Evolutionary conservation across 1,140 invertebrate genomes (phyloP).

Genomic region (Papilio glaucus): DNA sequence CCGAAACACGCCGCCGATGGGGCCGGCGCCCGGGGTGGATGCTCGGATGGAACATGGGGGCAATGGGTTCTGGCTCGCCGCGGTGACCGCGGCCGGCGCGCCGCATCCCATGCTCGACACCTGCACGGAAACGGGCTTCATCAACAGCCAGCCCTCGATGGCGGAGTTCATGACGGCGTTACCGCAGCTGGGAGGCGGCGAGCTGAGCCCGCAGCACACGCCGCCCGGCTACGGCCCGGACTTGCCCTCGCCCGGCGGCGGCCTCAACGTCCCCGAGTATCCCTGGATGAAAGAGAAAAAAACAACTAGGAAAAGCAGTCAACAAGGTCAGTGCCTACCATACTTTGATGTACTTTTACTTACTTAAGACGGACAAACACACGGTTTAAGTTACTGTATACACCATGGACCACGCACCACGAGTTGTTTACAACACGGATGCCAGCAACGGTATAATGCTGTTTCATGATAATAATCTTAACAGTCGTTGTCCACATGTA

Average conservation of each 20-base stretch:
- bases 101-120: conserved; percentile 80
- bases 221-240: conserved; percentile 85
- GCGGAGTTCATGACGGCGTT: conserved; percentile 95
- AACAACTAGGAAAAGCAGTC: conserved; percentile 93
- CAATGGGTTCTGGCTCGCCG: conserved; percentile 81
- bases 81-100: conserved; percentile 77
- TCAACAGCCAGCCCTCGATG: conserved; percentile 96
- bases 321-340: conserved; percentile 90
- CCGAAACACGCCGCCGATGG: conserved; percentile 75
- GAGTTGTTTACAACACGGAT: too few relatives aligned
- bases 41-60: conserved; percentile 75
- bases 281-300: conserved; percentile 99
- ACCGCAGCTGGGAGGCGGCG: conserved; percentile 87
- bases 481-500: neutral
- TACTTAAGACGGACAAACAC: neutral
- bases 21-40: conserved; percentile 67
- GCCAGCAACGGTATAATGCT: neutral
- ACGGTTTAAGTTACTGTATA: too few relatives aligned
- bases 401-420: too few relatives aligned
- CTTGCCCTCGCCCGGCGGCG: conserved; percentile 85
- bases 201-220: conserved; percentile 84
- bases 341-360: neutral
- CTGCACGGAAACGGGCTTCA: conserved; percentile 92
- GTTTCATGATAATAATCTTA: neutral
- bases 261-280: conserved; percentile 94